Conservation (phyloP, 2,113 vertebrate genomes). For the Thomomys bottae region DNA sequence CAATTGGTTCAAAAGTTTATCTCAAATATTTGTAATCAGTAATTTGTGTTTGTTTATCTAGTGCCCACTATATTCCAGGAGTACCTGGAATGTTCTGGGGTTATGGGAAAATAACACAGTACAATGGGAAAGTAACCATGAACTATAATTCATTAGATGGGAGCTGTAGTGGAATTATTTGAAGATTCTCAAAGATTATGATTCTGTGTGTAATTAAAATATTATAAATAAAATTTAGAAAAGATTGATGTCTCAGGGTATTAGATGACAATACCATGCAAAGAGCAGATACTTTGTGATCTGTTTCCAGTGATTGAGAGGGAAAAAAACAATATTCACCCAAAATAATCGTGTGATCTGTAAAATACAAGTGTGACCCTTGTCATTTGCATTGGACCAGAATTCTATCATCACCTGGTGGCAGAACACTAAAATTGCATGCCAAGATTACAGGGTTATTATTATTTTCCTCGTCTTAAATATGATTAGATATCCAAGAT, state of each 20-base stretch:
- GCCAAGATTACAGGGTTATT: background rate
- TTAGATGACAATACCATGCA: background rate
- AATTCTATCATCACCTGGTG: constrained; percentile 41
- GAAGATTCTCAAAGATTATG: constrained; percentile 41
- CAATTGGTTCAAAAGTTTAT: constrained; percentile 58
- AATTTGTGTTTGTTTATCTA: constrained; percentile 47
- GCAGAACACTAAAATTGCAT: constrained; percentile 56
- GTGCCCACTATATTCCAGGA: constrained; percentile 18
- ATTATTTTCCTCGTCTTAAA: background rate
- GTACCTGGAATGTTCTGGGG: background rate
- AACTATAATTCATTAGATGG: constrained; percentile 39
- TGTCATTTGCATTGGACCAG: background rate
- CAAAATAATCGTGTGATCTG: background rate
- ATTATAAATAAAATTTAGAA: constrained; percentile 51
- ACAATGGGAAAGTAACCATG: constrained; percentile 40
- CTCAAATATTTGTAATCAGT: constrained; percentile 61
- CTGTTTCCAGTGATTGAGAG: background rate
- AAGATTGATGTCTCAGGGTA: constrained; percentile 3
- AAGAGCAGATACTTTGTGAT: constrained; percentile 14
- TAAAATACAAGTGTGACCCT: background rate
- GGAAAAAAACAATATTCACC: background rate
- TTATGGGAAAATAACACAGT: constrained; percentile 47
- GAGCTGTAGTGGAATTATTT: constrained; percentile 45
- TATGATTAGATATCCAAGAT: constrained; percentile 20
- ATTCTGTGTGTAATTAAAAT: constrained; percentile 50